Evolutionary conservation across 2,113 vertebrate species (phyloP).

Genomic region (Aptenodytes patagonicus): DNA sequence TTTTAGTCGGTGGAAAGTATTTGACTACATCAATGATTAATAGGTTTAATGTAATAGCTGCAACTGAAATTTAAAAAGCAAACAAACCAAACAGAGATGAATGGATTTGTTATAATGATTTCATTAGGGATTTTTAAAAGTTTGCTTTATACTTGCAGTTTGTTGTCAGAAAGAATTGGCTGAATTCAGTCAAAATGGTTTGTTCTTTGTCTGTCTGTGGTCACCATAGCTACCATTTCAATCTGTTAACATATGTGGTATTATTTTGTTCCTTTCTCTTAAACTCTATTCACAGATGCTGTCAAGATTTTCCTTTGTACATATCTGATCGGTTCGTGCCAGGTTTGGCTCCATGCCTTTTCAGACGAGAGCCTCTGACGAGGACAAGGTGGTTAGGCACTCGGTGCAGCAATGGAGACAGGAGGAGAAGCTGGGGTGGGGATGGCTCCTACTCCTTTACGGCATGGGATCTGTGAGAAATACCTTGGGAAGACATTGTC

Average conservation of each 20-base stretch:
- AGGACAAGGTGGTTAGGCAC: not conserved
- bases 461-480: not conserved
- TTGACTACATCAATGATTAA: constrained; percentile 17
- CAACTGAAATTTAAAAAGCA: constrained; percentile 26
- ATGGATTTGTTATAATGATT: constrained; percentile 19
- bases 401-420: not conserved
- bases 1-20: not conserved
- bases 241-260: constrained; percentile 68
- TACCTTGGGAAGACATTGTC: not conserved
- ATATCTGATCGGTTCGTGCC: not conserved
- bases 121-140: constrained; percentile 46
- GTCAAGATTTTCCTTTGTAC: constrained; percentile 56
- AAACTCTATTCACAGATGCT: constrained; percentile 63
- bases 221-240: constrained; percentile 74
- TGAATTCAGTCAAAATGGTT: constrained; percentile 59
- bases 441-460: not conserved
- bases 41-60: constrained; percentile 18
- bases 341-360: constrained; percentile 1
- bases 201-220: constrained; percentile 58
- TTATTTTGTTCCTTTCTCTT: constrained; percentile 67
- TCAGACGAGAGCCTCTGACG: not conserved
- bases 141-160: constrained; percentile 57
- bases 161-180: constrained; percentile 41
- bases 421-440: not conserved
- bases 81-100: not conserved